Conservation (phyloP, 2,888 invertebrate species). For the Coelogynopora nodosa region DNA sequence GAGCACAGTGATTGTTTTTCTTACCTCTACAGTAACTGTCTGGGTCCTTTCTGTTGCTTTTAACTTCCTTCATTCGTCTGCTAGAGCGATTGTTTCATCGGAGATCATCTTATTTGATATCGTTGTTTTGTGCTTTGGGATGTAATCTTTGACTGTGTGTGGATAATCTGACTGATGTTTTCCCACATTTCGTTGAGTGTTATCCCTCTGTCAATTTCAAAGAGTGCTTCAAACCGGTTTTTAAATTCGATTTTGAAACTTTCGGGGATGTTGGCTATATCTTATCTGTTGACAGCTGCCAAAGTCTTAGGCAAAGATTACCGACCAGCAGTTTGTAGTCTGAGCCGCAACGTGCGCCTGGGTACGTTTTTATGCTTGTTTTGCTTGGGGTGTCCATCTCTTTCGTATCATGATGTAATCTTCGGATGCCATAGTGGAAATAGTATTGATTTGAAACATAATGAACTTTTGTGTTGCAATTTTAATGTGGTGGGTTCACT, state of each 20-base stretch:
- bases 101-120: background rate
- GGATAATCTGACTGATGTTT: background rate
- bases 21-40: background rate
- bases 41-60: background rate
- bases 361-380: background rate
- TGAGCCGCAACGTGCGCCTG: background rate
- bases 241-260: background rate
- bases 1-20: background rate
- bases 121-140: background rate
- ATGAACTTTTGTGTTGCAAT: background rate
- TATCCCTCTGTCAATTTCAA: background rate
- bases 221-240: background rate
- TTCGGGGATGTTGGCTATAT: background rate
- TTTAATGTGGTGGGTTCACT: background rate
- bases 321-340: background rate
- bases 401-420: background rate
- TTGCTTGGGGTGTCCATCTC: background rate
- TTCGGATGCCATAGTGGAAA: background rate
- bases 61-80: background rate
- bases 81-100: background rate
- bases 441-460: background rate
- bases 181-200: background rate
- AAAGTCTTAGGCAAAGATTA: background rate
- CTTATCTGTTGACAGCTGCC: background rate
- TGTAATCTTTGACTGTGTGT: background rate